Evolutionary conservation across 2,113 vertebrate genomes (phyloP).

Genomic region (Tetrax tetrax): DNA sequence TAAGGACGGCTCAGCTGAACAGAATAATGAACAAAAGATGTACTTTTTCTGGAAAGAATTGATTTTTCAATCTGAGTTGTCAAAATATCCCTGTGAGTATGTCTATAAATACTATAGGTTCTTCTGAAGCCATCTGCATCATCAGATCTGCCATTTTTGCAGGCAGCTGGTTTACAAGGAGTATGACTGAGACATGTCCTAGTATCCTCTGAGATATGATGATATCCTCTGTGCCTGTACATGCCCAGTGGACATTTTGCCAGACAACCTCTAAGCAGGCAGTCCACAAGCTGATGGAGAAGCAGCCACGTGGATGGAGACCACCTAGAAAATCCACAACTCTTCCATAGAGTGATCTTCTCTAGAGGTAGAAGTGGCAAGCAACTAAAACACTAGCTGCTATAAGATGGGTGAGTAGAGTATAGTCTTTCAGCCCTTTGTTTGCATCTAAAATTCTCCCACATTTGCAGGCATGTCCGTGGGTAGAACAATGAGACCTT

Average conservation of each 20-base stretch:
- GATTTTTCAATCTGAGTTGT: not conserved
- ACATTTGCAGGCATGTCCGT: conserved; percentile 15
- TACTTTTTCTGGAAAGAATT: not conserved
- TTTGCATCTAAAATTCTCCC: conserved; percentile 36
- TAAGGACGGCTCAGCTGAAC: not conserved
- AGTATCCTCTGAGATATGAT: not conserved
- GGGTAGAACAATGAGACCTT: conserved; percentile 47
- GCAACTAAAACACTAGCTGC: not conserved
- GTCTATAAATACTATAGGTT: not conserved
- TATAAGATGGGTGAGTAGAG: not conserved
- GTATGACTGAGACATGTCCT: not conserved
- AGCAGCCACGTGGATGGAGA: not conserved
- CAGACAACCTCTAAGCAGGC: not conserved
- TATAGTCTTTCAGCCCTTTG: not conserved
- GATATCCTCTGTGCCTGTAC: not conserved
- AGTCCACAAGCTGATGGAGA: not conserved
- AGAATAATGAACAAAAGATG: not conserved
- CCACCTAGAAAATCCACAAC: not conserved
- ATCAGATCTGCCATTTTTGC: not conserved
- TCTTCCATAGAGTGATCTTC: not conserved
- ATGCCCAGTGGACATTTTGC: not conserved
- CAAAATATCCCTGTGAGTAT: not conserved
- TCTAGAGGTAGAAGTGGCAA: not conserved
- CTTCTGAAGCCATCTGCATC: not conserved
- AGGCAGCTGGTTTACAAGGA: not conserved